Base-by-base conservation (phyloP, 2,888 invertebrate species). In the Conchocele bisecta region DNA sequence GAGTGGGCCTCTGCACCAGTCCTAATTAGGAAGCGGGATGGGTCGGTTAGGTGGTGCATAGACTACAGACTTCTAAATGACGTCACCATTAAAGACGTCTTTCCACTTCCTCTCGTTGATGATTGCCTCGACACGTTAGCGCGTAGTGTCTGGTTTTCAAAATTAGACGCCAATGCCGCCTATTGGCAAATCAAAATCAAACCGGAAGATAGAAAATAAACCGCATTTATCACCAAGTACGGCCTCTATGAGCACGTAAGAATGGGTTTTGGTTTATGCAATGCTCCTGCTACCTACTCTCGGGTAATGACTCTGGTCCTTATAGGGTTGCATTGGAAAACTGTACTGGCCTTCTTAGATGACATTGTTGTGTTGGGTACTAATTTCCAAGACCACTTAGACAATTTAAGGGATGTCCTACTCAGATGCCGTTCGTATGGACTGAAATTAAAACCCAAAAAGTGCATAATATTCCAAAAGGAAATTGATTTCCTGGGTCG, bases 381-480 rank as follows among this genome's bases (percentile, higher is more conserved):
- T 11, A 39, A 42, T 42, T 67, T 76, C 26, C 33, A 57, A 4
- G 63, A 64, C 4, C 69, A 71, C 20, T 20, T 72, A 5, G 3
- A 26, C 1, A 79, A 73, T 26, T 35, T 79, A 3, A 1, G 24
- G 6, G 29, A 51, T 42, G 72, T 71, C 3, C 65, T 78, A 15
- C 28, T 42, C 9, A 46, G 75, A 20, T 72, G 68, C 37, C 42
- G 60, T 26, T 5, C 37, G 22, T 57, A 54, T 26, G n/a, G 50
- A 7, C 50, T 79, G n/a, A 76, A 79, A 22, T 33, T 76, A 3
- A 76, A 79, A 31, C 72, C n/a, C n/a, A n/a, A n/a, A n/a, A n/a
- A n/a, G n/a, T n/a, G n/a, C n/a, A n/a, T n/a, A n/a, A n/a, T n/a
- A n/a, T n/a, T n/a, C n/a, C n/a, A n/a, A n/a, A n/a, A n/a, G n/a